These are phyloP conservation scores for Heliconius sara DNA, from an alignment of 2,888 invertebrate genomes.

Conservation along the genomic window DNA sequence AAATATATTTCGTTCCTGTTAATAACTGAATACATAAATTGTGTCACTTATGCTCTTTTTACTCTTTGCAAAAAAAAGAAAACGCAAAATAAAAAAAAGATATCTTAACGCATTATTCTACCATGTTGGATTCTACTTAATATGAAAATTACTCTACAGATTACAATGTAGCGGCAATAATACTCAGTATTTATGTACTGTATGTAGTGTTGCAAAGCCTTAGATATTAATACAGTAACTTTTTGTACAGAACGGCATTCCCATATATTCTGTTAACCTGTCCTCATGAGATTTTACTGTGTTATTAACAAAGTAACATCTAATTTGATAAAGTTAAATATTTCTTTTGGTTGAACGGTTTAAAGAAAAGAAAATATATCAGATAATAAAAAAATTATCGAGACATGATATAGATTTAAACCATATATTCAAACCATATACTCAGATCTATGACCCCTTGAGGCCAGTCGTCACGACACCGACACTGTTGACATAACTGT, in stretches of 20 bases:
- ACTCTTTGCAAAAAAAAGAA: not conserved
- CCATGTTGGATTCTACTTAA: not conserved
- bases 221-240: constrained; percentile 6
- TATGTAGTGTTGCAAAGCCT: not conserved
- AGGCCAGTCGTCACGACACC: too few species aligned
- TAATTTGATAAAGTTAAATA: not conserved
- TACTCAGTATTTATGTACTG: constrained; percentile 18
- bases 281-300: not conserved
- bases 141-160: not conserved
- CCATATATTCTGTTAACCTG: constrained; percentile 3
- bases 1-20: too few species aligned
- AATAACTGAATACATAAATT: too few species aligned
- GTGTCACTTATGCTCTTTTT: too few species aligned
- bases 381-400: not conserved
- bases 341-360: not conserved
- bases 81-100: not conserved
- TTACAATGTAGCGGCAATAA: constrained; percentile 23
- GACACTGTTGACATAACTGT: too few species aligned
- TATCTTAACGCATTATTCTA: not conserved
- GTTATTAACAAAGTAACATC: not conserved
- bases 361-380: not conserved
- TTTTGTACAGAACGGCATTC: not conserved
- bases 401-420: too few species aligned
- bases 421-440: too few species aligned
- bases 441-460: too few species aligned